Evolutionary conservation across 2,797 vertebrate species (phyloP).

Genomic region (Mormyrus hasselquistii): DNA sequence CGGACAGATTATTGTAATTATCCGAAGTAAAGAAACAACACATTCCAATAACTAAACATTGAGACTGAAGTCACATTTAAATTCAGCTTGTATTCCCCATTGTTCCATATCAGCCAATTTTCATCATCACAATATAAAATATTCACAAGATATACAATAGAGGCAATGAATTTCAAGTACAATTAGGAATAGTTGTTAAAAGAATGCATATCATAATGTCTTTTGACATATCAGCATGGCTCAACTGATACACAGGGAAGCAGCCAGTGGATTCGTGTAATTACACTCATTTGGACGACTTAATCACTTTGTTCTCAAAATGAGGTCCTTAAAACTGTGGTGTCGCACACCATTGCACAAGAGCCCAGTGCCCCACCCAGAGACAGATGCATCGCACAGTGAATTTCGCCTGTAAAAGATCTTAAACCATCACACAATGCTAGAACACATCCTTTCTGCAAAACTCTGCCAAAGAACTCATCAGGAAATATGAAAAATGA

Average conservation of each 20-base stretch:
- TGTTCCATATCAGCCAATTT: background rate
- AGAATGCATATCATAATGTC: background rate
- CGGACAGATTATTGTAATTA: background rate
- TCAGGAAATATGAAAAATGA: background rate
- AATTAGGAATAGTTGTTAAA: background rate
- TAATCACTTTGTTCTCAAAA: background rate
- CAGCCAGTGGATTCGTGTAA: background rate
- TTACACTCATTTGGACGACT: background rate
- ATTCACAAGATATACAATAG: background rate
- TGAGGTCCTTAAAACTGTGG: background rate
- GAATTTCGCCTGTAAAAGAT: background rate
- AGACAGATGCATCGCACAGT: background rate
- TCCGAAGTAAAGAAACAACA: background rate
- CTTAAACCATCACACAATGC: background rate
- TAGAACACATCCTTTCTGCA: slow-evolving; percentile 4
- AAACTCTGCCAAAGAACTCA: background rate
- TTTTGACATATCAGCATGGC: background rate
- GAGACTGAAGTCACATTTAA: background rate
- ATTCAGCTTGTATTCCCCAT: background rate
- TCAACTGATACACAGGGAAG: background rate
- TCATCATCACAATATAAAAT: background rate
- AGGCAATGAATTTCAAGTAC: background rate
- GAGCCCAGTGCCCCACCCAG: background rate
- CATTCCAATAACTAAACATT: background rate
- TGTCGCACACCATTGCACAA: background rate